Evolutionary conservation across 2,113 vertebrate genomes (phyloP).

Genomic region (Xenopus tropicalis): UCB_Xtro_10.0 CM004446.2:18502001-18502500

Average conservation of each 20-base stretch:
- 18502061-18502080: too few species aligned
- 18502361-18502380: conserved; percentile 97
- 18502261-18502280: conserved; percentile 89
- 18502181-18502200: conserved; percentile 74
- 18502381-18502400: conserved; percentile 79
- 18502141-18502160: too few species aligned
- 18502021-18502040: too few species aligned
- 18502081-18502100: too few species aligned
- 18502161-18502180: conserved; percentile 68
- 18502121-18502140: too few species aligned
- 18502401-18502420: conserved; percentile 78
- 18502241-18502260: conserved; percentile 68
- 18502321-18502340: conserved; percentile 69
- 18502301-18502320: conserved; percentile 61
- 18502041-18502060: too few species aligned
- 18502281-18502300: conserved; percentile 78
- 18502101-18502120: too few species aligned
- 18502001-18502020: too few species aligned
- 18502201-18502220: conserved; percentile 62
- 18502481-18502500: conserved; percentile 45
- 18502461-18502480: conserved; percentile 57
- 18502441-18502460: conserved; percentile 82
- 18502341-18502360: conserved; percentile 76
- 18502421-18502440: conserved; percentile 87
- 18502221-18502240: conserved; percentile 62